Conservation (phyloP, 2,888 invertebrate species). For the Hyposoter didymator region DNA sequence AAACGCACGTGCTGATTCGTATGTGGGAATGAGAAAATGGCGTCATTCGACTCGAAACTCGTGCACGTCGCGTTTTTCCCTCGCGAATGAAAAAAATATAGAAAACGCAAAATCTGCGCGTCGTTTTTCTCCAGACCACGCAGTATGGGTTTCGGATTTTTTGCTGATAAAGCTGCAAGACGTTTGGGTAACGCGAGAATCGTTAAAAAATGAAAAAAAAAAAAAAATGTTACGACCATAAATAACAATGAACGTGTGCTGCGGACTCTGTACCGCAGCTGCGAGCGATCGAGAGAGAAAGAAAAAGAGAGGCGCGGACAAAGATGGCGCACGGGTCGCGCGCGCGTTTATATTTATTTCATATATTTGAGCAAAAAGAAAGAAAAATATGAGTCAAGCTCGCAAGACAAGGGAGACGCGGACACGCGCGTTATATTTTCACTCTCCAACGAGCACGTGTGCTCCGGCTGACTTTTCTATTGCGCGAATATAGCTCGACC, state of each 20-base stretch:
- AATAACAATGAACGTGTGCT: slow-evolving; percentile 45
- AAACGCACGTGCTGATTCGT: not conserved
- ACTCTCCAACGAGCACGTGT: slow-evolving; percentile 56
- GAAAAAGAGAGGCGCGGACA: slow-evolving; percentile 8
- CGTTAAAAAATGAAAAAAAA: slow-evolving; percentile 24
- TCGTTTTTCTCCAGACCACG: not conserved
- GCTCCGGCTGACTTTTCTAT: slow-evolving; percentile 50
- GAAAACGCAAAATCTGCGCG: not conserved
- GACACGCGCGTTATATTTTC: slow-evolving; percentile 33
- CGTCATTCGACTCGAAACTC: slow-evolving; percentile 52
- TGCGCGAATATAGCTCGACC: slow-evolving; percentile 45
- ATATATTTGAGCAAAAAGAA: slow-evolving; percentile 47
- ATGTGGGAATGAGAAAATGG: slow-evolving; percentile 44
- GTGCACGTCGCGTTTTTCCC: slow-evolving; percentile 13
- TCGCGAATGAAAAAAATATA: slow-evolving; percentile 43
- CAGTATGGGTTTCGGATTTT: slow-evolving; percentile 28
- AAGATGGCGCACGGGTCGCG: slow-evolving; percentile 18
- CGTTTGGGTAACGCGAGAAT: slow-evolving; percentile 1
- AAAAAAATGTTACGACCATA: slow-evolving; percentile 28
- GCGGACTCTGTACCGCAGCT: slow-evolving; percentile 69
- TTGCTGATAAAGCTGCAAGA: slow-evolving; percentile 36
- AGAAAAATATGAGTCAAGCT: slow-evolving; percentile 62
- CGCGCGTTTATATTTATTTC: slow-evolving; percentile 20
- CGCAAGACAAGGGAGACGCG: slow-evolving; percentile 45
- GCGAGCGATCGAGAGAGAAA: slow-evolving; percentile 41